phyloP scores from a whole-genome alignment of 2,113 vertebrate genomes.

The Gnathonemus echidnorhynchus region DNA sequence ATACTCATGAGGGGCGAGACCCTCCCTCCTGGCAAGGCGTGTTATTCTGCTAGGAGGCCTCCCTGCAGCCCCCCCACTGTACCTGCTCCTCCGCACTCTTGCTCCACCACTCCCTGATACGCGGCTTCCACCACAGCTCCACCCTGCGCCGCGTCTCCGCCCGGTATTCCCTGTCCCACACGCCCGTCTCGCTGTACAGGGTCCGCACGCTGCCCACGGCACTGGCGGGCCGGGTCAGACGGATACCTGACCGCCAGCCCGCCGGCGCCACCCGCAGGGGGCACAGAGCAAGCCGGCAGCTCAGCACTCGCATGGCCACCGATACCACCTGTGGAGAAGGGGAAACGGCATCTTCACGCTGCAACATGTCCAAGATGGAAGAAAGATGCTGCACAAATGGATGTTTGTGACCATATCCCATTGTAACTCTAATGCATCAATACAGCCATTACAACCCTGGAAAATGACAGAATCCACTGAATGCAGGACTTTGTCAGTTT shows the following conservation, averaged over 20 bases:
- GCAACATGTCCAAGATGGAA: background rate
- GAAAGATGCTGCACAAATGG: background rate
- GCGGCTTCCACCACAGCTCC: constrained; percentile 79
- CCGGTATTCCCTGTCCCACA: constrained; percentile 77
- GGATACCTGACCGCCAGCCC: constrained; percentile 4
- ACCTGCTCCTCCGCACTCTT: constrained; percentile 61
- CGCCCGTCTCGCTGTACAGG: constrained; percentile 79
- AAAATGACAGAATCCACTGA: background rate
- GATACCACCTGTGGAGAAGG: background rate
- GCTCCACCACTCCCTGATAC: constrained; percentile 68
- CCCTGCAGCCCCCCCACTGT: background rate
- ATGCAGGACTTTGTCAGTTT: background rate
- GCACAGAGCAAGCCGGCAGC: constrained; percentile 41
- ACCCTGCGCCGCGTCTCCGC: constrained; percentile 72
- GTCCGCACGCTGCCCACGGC: constrained; percentile 21
- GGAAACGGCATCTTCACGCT: background rate
- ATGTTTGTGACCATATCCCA: background rate
- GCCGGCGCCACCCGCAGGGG: constrained; percentile 45
- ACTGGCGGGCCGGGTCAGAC: constrained; percentile 6
- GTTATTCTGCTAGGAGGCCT: background rate
- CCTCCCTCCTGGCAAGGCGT: background rate
- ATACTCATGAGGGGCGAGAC: background rate
- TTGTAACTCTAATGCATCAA: background rate
- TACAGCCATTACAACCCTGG: background rate
- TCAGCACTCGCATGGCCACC: constrained; percentile 57